A percentile compares a stretch with the other conserved stretches of the same genome.
Conservation (phyloP, 2,888 invertebrate species). For the Ryuthela nishihirai region DNA sequence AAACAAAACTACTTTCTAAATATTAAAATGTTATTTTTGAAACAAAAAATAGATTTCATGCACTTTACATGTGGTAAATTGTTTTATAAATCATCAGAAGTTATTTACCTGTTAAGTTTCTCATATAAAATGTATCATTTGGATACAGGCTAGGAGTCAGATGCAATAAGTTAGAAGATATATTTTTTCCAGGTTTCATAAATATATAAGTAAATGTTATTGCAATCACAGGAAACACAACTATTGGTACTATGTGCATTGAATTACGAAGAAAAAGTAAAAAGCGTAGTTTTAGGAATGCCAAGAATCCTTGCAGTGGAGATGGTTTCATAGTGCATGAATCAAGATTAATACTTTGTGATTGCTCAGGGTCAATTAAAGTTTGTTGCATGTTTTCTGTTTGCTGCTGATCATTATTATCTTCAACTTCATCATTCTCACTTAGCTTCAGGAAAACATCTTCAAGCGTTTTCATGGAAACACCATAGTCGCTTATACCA, state of each 20-base stretch:
- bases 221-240: conserved; percentile 19
- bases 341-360: no score
- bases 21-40: no score
- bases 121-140: background rate
- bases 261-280: no score
- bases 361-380: no score
- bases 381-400: background rate
- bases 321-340: background rate
- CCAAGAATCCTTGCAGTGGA: background rate
- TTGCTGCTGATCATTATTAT: background rate
- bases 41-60: no score
- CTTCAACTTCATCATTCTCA: conserved; percentile 62
- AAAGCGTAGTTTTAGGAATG: background rate
- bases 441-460: conserved; percentile 78
- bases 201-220: conserved; percentile 4
- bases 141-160: background rate
- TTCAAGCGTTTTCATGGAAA: conserved; percentile 83
- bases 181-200: background rate
- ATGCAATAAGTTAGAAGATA: background rate
- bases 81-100: background rate
- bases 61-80: background rate
- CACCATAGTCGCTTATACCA: conserved; percentile 76
- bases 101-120: background rate
- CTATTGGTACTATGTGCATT: background rate
- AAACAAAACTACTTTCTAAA: no score